A percentile compares a stretch with the other conserved stretches of the same genome.
Evolutionary conservation across 1,140 invertebrate genomes (phyloP).

Genomic region (Ceratina australensis): DNA sequence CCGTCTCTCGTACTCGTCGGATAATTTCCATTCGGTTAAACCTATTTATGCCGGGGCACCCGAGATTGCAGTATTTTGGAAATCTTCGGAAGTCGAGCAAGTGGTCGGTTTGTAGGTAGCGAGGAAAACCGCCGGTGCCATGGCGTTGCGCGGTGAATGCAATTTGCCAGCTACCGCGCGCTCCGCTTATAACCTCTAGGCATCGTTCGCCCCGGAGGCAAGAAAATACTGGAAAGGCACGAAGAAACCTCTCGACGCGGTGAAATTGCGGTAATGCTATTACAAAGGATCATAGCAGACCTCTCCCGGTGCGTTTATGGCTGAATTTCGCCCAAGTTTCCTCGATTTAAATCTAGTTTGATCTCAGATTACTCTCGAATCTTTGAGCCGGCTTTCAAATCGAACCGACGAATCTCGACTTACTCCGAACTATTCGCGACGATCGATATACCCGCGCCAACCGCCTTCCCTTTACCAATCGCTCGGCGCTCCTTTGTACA

Average conservation of each 20-base stretch:
- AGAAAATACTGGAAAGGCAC: constrained; percentile 29
- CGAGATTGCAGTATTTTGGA: constrained; percentile 47
- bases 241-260: constrained; percentile 27
- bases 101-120: neutral
- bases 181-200: constrained; percentile 34
- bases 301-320: constrained; percentile 17
- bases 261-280: constrained; percentile 39
- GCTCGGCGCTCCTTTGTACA: neutral
- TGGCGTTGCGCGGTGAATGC: neutral
- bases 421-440: neutral
- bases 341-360: constrained; percentile 38
- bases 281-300: constrained; percentile 33
- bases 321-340: constrained; percentile 9
- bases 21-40: constrained; percentile 62
- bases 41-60: constrained; percentile 45
- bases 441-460: too few species aligned
- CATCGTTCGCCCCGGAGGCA: neutral
- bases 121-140: neutral
- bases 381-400: constrained; percentile 12
- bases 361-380: constrained; percentile 12
- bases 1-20: neutral
- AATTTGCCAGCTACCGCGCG: neutral
- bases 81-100: constrained; percentile 20
- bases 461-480: neutral
- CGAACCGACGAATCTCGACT: neutral